Base-by-base conservation (phyloP, 2,888 invertebrate species). In the Rhagophthalmus giganteus region DNA sequence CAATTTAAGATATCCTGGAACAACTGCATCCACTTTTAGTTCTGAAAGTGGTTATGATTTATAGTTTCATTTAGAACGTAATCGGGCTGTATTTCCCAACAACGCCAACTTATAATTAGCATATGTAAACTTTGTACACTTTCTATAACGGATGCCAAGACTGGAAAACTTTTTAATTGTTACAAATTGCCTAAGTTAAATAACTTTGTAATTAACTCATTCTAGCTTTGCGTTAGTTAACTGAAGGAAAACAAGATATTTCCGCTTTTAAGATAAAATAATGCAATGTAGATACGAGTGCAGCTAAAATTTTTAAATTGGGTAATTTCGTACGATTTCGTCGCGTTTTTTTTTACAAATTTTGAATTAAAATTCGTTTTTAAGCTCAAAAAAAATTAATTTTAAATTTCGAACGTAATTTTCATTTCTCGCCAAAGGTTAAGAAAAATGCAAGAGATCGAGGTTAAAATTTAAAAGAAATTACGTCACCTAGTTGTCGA, bases 81-180 rank as follows among this genome's bases (percentile, higher is more conserved):
- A 73, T 74, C 73, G 72, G 69, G 70, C 68, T 64, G 61, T 66
- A 64, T 66, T 70, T 70, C 66, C 68, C 68, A 69, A 72, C 71
- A 72, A 61, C 68, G 68, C 67, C 65, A 71, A 72, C 70, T 72
- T 70, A 65, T 74, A 73, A 74, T 74, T 74, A 74, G 69, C 73
- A 74, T 74, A 73, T 74, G 74, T 74, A 73, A 74, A 74, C 70
- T 74, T 73, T 68, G 71, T 65, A 61, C 66, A 66, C 62, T 65
- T 63, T 65, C 63, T 70, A 59, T 57, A 68, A 66, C 65, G 64
- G 68, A 69, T 69, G 64, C 63, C 57, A 55, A 57, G 57, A 53
- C 53, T 54, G 57, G 54, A 33, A 55, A 62, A 64, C 55, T 65
- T 65, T 65, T 65, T 65, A 64, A 64, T 64, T 63, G 60, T 64